phyloP scores from a whole-genome alignment of 2,888 invertebrate genomes.

The Agrochola litura region DNA sequence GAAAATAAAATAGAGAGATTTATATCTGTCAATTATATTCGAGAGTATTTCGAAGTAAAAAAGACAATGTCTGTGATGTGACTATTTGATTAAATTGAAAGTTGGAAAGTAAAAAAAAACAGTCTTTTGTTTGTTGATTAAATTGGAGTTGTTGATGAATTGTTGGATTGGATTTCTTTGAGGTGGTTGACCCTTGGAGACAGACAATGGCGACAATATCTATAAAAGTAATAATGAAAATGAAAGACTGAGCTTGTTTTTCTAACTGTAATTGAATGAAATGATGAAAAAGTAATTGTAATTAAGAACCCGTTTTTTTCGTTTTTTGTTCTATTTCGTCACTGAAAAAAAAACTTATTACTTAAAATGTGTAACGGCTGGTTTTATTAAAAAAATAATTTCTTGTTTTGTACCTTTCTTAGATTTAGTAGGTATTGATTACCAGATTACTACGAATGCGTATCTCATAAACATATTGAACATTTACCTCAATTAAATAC shows the following conservation, averaged over 20 bases:
- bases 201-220: conserved; percentile 10
- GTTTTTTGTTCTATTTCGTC: background rate
- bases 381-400: background rate
- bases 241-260: conserved; percentile 12
- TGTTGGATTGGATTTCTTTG: conserved; percentile 48
- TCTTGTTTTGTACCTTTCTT: background rate
- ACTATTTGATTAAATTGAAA: conserved; percentile 56
- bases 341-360: background rate
- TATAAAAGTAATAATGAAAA: conserved; percentile 22
- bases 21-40: conserved; percentile 54
- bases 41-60: conserved; percentile 38
- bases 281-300: background rate
- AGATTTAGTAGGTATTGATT: background rate
- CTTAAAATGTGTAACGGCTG: background rate
- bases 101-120: conserved; percentile 38
- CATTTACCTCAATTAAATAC: too few species aligned
- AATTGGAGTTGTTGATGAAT: conserved; percentile 51
- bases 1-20: conserved; percentile 49
- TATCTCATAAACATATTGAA: background rate
- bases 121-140: conserved; percentile 57
- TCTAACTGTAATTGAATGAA: conserved; percentile 31
- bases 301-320: background rate
- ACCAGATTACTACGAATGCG: background rate
- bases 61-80: conserved; percentile 41
- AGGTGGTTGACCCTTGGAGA: conserved; percentile 16